A percentile compares a stretch with the other conserved stretches of the same genome.
Evolutionary conservation across 2,113 vertebrate genomes (phyloP).

Genomic region (Callithrix jacchus): DNA sequence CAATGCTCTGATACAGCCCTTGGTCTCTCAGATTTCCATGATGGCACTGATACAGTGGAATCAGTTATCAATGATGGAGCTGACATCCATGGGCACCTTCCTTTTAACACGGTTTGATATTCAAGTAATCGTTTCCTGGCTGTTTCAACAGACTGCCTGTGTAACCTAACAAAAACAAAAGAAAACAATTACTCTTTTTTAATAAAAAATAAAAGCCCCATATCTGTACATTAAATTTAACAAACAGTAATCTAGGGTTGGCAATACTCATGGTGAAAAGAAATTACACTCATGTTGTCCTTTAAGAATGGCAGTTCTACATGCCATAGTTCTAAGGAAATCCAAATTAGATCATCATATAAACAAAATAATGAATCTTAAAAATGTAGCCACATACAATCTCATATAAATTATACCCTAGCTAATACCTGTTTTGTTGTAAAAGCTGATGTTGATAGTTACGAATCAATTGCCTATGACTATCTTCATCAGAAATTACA

Average conservation of each 20-base stretch:
- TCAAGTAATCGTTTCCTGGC: conserved; percentile 88
- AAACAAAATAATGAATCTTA: conserved; percentile 39
- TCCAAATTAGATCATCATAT: background rate
- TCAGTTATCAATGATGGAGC: background rate
- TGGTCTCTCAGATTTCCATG: background rate
- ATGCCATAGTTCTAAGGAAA: background rate
- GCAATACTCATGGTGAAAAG: conserved; percentile 6
- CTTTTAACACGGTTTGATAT: conserved; percentile 88
- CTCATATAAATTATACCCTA: background rate
- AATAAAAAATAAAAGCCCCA: background rate
- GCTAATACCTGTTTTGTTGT: conserved; percentile 88
- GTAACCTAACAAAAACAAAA: conserved; percentile 84
- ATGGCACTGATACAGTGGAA: background rate
- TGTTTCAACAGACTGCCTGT: conserved; percentile 86
- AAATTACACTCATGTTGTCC: background rate
- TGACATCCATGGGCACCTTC: conserved; percentile 76
- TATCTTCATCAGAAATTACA: conserved; percentile 71
- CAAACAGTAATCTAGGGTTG: background rate
- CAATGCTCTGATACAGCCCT: background rate
- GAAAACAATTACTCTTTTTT: background rate
- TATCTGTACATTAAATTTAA: conserved; percentile 20
- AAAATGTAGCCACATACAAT: conserved; percentile 15
- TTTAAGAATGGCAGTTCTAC: background rate
- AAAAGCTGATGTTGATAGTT: conserved; percentile 90
- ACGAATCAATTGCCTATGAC: conserved; percentile 81